Evolutionary conservation across 2,113 vertebrate species (phyloP), one percentile per base, ranked within the genome.

Genomic region (Saccopteryx leptura): DNA sequence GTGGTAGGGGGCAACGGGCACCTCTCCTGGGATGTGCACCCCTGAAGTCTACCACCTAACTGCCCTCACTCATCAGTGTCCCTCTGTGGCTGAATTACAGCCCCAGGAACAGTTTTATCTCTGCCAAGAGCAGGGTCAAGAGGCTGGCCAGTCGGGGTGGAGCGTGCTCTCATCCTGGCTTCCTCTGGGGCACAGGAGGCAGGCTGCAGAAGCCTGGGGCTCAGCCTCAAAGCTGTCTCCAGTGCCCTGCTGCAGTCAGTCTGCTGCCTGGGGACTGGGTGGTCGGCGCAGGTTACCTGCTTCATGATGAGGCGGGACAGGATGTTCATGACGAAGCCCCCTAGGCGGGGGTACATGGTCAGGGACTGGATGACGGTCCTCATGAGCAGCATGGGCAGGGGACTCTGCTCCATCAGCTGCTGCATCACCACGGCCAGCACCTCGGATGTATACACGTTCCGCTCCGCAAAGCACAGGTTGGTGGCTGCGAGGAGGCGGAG

Each of bases 301-400:
- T 99, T 99, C 97, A 98, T 98, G 97, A 99, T 99, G 98, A 99
- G 99, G 8, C 99, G 98, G 31, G 99, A 98, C 65, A 99, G 98
- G 98, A 99, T 99, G 98, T 99, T 99, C 99, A 99, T 99, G 98
- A 99, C 99, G 68, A 99, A 99, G 96, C 99, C 99, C 0, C 99
- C 99, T 18, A 99, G 98, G 31, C 99, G 98, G 0, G 99, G 99
- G 94, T 99, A 99, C 99, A 99, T 99, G 96, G 99, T 99, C 93
- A 99, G 99, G 0, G 99, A 99, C 99, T 99, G 99, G 98, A 99
- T 99, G 84, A 99, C 99, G 0, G 99, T 99, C 19, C 99, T 98
- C 99, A 99, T 99, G 19, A 99, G 99, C 93, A 99, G 99, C 98
- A 99, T 99, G 86, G 99, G 99, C 28, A 99, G 99, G 0, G 99